phyloP scores from a whole-genome alignment of 2,797 vertebrate species.

The Cossypha niveicapilla region DNA sequence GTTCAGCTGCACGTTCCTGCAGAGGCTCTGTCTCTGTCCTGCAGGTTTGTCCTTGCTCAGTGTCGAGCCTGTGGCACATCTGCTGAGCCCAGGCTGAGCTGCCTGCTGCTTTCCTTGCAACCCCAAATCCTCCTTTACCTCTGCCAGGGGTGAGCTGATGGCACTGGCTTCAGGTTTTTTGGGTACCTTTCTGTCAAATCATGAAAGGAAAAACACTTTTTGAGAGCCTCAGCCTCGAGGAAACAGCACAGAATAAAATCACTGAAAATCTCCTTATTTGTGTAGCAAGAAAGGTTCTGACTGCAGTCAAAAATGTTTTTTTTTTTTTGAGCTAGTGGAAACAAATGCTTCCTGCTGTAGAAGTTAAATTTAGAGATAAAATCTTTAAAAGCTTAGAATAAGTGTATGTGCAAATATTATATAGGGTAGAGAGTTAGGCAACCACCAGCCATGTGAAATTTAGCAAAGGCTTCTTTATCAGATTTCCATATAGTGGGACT shows the following conservation, averaged over 20 bases:
- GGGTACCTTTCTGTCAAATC: not conserved
- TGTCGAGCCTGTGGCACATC: not conserved
- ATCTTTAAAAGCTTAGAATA: not conserved
- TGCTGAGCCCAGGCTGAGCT: not conserved
- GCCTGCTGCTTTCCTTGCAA: not conserved
- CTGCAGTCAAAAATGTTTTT: not conserved
- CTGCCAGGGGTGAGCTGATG: not conserved
- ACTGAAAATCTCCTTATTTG: not conserved
- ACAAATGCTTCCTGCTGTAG: fast-evolving
- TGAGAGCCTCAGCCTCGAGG: not conserved
- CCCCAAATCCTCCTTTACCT: fast-evolving
- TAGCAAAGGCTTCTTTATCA: not conserved
- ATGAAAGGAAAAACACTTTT: not conserved
- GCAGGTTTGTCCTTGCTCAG: not conserved
- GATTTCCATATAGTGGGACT: not conserved
- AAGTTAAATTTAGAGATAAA: not conserved
- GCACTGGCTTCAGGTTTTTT: not conserved
- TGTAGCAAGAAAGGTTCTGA: not conserved
- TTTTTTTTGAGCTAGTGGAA: not conserved
- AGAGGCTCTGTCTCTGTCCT: not conserved
- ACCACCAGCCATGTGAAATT: fast-evolving
- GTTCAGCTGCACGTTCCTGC: no score
- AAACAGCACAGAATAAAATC: not conserved
- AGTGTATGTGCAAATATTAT: fast-evolving
- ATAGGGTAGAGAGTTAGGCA: not conserved